A percentile compares a stretch with the other conserved stretches of the same genome.
These are phyloP conservation scores for Drosophila subpulchrella DNA, from an alignment of 1,140 invertebrate genomes.

Conservation along the genomic window DNA sequence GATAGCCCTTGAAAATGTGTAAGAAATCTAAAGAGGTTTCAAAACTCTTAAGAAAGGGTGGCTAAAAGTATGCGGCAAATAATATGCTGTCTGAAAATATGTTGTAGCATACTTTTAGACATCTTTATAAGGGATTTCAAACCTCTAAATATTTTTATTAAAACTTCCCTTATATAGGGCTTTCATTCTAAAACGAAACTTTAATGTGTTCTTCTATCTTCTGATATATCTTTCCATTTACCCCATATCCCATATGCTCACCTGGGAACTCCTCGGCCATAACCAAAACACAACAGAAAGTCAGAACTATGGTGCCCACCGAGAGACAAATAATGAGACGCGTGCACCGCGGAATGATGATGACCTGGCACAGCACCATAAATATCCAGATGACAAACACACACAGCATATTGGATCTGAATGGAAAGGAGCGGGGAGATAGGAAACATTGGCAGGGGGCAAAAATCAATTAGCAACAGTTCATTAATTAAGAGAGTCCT, in stretches of 20 bases:
- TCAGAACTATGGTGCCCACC: slow-evolving; percentile 88
- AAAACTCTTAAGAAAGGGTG: not conserved
- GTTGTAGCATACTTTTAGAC: too few relatives aligned
- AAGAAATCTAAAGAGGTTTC: too few relatives aligned
- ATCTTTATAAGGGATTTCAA: not conserved
- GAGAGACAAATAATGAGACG: slow-evolving; percentile 86
- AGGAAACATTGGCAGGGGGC: not conserved
- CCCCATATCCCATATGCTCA: slow-evolving; percentile 19
- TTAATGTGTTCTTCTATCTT: too few relatives aligned
- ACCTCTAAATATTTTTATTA: not conserved
- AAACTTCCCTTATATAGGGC: too few relatives aligned
- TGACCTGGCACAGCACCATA: slow-evolving; percentile 91
- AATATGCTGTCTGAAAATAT: not conserved
- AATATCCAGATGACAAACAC: slow-evolving; percentile 96
- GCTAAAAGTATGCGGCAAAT: not conserved
- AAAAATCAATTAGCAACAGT: slow-evolving; percentile 75
- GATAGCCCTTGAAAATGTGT: too few relatives aligned
- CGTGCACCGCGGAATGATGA: slow-evolving; percentile 90
- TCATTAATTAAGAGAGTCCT: slow-evolving; percentile 68
- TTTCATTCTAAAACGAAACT: too few relatives aligned
- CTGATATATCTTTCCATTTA: not conserved
- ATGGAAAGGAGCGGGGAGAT: not conserved
- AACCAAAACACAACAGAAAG: slow-evolving; percentile 89
- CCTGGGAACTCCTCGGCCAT: slow-evolving; percentile 94
- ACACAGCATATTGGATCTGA: slow-evolving; percentile 95